A percentile compares a stretch with the other conserved stretches of the same genome.
These are phyloP conservation scores for Heterotilapia buettikoferi DNA, from an alignment of 2,113 vertebrate species.

Conservation along the genomic window DNA sequence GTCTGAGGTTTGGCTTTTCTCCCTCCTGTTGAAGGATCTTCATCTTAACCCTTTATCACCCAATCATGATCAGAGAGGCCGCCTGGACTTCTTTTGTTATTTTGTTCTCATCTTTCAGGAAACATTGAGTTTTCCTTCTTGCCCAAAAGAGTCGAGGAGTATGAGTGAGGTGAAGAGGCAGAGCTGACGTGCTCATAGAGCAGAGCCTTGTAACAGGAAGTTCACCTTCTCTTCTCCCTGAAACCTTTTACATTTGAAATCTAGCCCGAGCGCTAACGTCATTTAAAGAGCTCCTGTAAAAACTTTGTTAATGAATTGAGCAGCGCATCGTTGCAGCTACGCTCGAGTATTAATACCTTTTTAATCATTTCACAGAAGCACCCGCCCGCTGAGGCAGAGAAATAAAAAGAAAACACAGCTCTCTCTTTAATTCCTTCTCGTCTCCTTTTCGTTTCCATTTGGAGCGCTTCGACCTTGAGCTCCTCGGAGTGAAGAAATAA, in stretches of 20 bases:
- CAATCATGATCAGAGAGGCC: background rate
- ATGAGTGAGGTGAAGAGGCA: background rate
- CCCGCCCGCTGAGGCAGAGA: background rate
- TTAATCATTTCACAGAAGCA: background rate
- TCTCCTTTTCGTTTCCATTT: background rate
- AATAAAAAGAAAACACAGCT: background rate
- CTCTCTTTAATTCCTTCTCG: constrained; percentile 3
- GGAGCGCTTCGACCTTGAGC: constrained; percentile 20
- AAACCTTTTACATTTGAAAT: background rate
- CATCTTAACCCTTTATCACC: background rate
- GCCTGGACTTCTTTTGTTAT: background rate
- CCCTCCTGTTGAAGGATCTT: background rate
- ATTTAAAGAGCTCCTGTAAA: background rate
- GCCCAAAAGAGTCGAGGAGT: background rate
- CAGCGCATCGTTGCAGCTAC: background rate
- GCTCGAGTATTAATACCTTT: background rate
- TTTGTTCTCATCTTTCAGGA: background rate
- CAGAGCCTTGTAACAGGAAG: background rate
- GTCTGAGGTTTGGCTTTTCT: background rate
- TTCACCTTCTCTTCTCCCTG: background rate
- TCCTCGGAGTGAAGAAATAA: background rate
- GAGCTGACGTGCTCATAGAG: background rate
- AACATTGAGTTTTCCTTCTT: background rate
- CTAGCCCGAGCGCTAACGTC: background rate
- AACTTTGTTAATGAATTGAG: background rate